Conservation (phyloP, 2,113 vertebrate genomes). For the Archocentrus centrarchus region DNA sequence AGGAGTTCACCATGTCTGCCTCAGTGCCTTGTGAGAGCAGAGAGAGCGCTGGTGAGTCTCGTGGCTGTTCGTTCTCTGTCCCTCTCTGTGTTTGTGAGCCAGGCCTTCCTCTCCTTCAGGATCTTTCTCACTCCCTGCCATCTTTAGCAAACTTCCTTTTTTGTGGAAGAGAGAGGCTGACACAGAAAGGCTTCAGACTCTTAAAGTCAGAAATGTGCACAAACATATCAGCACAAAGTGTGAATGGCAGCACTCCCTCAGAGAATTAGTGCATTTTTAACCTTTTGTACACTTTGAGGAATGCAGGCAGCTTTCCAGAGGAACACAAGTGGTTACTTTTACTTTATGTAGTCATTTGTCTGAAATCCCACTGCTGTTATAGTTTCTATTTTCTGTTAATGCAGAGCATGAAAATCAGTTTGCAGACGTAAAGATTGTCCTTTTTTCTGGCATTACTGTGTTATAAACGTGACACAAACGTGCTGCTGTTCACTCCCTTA, state of each 20-base stretch:
- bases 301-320: constrained; percentile 27
- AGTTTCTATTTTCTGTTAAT: neutral
- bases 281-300: constrained; percentile 48
- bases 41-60: constrained; percentile 71
- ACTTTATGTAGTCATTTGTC: neutral
- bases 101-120: neutral
- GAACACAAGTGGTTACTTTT: neutral
- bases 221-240: neutral
- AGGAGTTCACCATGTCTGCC: constrained; percentile 58
- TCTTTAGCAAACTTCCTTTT: neutral
- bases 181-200: neutral
- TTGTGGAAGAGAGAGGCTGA: neutral
- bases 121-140: neutral
- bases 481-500: neutral
- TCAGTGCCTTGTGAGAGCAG: constrained; percentile 73
- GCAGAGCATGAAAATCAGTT: neutral
- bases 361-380: neutral
- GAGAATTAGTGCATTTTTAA: constrained; percentile 37
- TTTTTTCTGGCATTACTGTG: neutral
- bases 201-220: neutral
- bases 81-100: neutral
- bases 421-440: neutral
- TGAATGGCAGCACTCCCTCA: neutral
- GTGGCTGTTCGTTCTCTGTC: neutral
- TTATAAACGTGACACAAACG: neutral